Conservation (phyloP, 2,888 invertebrate species). For the Lacanobia wlatinum region DNA sequence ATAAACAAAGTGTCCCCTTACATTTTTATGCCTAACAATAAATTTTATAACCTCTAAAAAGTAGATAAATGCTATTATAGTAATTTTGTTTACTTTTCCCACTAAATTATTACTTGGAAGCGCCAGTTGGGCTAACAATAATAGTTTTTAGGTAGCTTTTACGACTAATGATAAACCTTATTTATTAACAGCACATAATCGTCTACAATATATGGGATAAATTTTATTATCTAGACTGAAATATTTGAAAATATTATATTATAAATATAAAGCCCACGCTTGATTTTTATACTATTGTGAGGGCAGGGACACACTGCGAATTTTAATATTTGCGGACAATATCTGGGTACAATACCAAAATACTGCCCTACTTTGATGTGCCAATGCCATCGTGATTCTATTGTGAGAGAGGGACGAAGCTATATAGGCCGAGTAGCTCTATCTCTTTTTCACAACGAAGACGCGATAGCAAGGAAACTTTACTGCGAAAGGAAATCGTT, state of each 20-base stretch:
- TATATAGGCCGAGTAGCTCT: background rate
- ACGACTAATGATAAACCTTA: slow-evolving; percentile 44
- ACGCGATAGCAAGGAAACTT: too few species aligned
- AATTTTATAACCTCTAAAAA: slow-evolving; percentile 48
- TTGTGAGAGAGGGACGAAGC: background rate
- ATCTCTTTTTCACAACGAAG: background rate
- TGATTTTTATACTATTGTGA: background rate
- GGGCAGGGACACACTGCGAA: too few species aligned
- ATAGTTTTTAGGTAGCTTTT: slow-evolving; percentile 34
- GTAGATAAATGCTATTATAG: slow-evolving; percentile 25
- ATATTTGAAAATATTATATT: background rate
- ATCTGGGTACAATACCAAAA: too few species aligned
- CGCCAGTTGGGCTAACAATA: slow-evolving; percentile 42
- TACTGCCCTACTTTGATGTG: too few species aligned
- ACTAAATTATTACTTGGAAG: slow-evolving; percentile 32
- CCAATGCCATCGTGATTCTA: too few species aligned
- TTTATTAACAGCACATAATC: slow-evolving; percentile 37
- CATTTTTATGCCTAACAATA: slow-evolving; percentile 31
- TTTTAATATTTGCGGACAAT: too few species aligned
- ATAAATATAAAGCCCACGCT: background rate
- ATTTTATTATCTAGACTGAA: background rate
- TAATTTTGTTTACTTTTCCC: slow-evolving; percentile 51
- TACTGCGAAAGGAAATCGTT: background rate
- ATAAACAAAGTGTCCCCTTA: slow-evolving; percentile 37
- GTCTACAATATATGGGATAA: slow-evolving; percentile 2